These are phyloP conservation scores for Lepilemur septentrionalis DNA, from an alignment of 2,797 vertebrate genomes.

Conservation along the genomic window DNA sequence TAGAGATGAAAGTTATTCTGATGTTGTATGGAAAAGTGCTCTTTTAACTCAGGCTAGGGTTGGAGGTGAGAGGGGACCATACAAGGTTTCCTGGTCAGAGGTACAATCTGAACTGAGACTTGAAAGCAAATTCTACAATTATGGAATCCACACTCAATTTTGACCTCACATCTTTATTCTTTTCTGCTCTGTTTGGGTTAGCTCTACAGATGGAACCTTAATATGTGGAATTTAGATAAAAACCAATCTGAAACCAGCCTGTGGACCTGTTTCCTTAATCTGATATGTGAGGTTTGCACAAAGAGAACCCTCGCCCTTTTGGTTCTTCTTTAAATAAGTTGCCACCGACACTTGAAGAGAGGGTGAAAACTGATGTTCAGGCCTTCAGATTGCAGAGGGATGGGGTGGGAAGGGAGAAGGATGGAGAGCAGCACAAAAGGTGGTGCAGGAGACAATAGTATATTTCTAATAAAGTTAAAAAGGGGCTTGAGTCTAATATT, in stretches of 20 bases:
- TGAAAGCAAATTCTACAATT: background rate
- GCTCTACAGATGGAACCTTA: background rate
- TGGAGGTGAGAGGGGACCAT: background rate
- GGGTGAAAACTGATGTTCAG: fast-evolving
- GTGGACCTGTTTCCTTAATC: background rate
- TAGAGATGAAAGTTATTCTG: background rate
- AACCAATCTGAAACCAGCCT: background rate
- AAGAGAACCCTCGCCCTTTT: background rate
- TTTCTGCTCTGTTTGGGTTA: background rate
- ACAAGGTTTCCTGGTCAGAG: background rate
- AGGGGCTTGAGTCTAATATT: background rate
- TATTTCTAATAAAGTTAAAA: background rate
- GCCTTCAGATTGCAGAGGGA: background rate
- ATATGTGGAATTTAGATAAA: background rate
- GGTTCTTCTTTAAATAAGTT: background rate
- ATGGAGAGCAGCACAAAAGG: background rate
- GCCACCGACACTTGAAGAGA: background rate
- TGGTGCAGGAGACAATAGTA: background rate
- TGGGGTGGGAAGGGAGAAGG: background rate
- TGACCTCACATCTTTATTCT: background rate
- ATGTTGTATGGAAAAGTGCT: background rate
- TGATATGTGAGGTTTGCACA: background rate
- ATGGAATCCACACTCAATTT: background rate
- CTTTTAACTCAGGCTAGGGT: background rate
- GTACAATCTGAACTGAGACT: background rate